Conservation (phyloP, 2,888 invertebrate genomes). For the Lathronympha strigana region DNA sequence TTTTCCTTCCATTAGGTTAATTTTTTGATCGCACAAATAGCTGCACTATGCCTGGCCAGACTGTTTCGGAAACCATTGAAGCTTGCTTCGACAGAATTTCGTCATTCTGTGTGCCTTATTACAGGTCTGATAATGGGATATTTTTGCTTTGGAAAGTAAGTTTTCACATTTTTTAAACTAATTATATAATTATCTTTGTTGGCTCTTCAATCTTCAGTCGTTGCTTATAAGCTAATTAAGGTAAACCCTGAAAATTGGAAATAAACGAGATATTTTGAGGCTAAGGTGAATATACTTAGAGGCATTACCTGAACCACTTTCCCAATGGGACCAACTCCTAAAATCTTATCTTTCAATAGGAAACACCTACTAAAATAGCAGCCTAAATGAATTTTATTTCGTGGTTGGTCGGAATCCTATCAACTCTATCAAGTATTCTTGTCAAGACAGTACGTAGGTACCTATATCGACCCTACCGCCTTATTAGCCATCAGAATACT, state of each 20-base stretch:
- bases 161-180: constrained; percentile 49
- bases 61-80: constrained; percentile 90
- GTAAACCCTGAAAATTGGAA: constrained; percentile 18
- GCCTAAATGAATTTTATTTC: no score
- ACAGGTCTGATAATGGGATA: constrained; percentile 92
- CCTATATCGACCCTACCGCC: no score
- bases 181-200: constrained; percentile 18
- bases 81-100: constrained; percentile 87
- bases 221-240: constrained; percentile 2
- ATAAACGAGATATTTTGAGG: no score
- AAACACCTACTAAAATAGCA: no score
- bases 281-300: no score
- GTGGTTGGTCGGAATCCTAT: no score
- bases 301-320: no score
- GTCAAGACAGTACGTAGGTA: no score
- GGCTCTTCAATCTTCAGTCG: constrained; percentile 2
- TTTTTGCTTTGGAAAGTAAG: constrained; percentile 95
- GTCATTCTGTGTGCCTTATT: constrained; percentile 91
- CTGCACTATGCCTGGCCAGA: constrained; percentile 91
- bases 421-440: no score
- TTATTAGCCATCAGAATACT: no score
- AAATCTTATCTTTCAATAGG: no score
- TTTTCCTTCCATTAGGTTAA: constrained; percentile 88
- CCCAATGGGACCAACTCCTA: no score
- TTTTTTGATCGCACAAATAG: constrained; percentile 92